Evolutionary conservation across 2,113 vertebrate genomes (phyloP).

Genomic region (Crypturellus undulatus): DNA sequence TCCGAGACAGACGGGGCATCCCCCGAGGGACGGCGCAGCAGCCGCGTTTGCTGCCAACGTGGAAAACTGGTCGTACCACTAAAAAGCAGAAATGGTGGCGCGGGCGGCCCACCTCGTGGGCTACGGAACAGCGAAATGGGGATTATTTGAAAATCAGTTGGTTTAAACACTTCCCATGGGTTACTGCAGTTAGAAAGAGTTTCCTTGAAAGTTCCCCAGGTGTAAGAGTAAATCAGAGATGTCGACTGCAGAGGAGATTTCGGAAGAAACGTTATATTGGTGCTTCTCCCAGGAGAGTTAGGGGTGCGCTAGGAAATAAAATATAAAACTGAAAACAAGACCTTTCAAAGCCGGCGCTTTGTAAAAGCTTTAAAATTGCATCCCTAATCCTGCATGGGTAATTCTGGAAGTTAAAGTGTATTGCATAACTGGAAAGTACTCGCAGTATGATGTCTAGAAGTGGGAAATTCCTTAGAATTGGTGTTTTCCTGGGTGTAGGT

Average conservation of each 20-base stretch:
- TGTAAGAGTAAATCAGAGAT: background rate
- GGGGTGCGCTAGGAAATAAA: background rate
- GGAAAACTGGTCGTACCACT: constrained; percentile 34
- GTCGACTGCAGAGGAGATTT: background rate
- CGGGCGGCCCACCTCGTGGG: background rate
- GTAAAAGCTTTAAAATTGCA: background rate
- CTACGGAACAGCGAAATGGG: background rate
- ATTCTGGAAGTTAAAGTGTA: background rate
- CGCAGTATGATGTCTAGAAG: background rate
- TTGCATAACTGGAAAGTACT: background rate
- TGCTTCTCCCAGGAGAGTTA: background rate
- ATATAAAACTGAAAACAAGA: background rate
- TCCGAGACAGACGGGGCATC: background rate
- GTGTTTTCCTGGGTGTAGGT: background rate
- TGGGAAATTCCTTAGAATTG: background rate
- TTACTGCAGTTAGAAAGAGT: background rate
- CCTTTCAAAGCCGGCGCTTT: background rate
- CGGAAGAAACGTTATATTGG: background rate
- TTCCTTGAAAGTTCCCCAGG: background rate
- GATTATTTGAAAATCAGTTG: background rate
- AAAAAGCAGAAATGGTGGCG: background rate
- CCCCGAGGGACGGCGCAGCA: constrained; percentile 16
- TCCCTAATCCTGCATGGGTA: background rate
- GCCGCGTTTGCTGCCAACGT: constrained; percentile 37
- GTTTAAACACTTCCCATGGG: background rate